Percentiles rank a stretch among this genome's conserved stretches.
Conservation (phyloP, 2,888 invertebrate genomes). For the Agrenia bidenticulata region DNA sequence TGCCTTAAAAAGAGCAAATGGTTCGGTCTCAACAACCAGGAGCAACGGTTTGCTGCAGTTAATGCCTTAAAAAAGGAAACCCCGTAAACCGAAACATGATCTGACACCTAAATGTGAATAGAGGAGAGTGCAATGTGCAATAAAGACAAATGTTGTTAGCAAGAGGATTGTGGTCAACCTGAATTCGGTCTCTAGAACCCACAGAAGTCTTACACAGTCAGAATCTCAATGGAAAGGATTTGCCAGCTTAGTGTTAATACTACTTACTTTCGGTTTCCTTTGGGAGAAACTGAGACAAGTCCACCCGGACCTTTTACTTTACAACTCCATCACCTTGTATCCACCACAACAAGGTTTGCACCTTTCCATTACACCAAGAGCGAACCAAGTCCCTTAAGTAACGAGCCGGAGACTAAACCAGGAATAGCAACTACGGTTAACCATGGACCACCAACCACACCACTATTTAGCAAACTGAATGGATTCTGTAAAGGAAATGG, state of each 20-base stretch:
- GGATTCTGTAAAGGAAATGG: neutral
- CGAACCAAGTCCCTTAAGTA: too few species aligned
- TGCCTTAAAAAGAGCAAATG: too few species aligned
- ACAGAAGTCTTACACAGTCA: neutral
- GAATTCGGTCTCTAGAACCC: neutral
- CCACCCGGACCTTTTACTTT: neutral
- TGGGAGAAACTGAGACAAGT: conserved; percentile 6
- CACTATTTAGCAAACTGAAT: neutral
- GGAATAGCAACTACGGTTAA: too few species aligned
- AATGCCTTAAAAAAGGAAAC: neutral
- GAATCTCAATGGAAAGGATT: conserved; percentile 1
- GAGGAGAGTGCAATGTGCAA: neutral
- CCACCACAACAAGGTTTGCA: neutral
- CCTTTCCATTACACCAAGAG: conserved; percentile 3
- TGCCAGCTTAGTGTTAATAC: neutral
- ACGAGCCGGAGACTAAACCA: too few species aligned
- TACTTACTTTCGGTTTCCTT: conserved; percentile 5
- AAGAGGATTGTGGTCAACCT: conserved; percentile 6
- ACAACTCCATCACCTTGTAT: neutral
- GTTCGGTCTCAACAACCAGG: neutral
- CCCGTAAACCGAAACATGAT: conserved; percentile 3
- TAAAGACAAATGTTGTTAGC: conserved; percentile 1
- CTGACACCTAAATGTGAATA: neutral
- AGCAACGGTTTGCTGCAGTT: neutral
- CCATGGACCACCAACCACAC: too few species aligned